phyloP scores from a whole-genome alignment of 2,797 vertebrate genomes.

The Remorina albescens region DNA sequence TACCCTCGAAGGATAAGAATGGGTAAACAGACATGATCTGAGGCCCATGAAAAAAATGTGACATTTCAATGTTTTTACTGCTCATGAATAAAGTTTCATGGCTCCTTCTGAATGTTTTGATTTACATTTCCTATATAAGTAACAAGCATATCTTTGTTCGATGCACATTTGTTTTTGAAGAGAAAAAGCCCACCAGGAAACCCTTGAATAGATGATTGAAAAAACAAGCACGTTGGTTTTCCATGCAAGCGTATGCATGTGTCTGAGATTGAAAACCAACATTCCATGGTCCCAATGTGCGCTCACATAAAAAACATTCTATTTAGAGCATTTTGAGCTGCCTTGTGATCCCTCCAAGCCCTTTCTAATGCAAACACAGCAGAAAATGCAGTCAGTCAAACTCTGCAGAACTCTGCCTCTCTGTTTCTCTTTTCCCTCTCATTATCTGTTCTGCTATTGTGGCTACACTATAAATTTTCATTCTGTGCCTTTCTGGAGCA shows the following conservation, averaged over 20 bases:
- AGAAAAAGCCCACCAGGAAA: slow-evolving; percentile 82
- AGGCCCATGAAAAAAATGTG: slow-evolving; percentile 28
- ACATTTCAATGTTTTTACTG: slow-evolving; percentile 60
- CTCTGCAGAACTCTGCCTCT: slow-evolving; percentile 62
- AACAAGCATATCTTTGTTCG: slow-evolving; percentile 78
- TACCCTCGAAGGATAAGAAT: slow-evolving; percentile 50
- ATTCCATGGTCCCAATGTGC: slow-evolving; percentile 84
- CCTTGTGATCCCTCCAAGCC: slow-evolving; percentile 83
- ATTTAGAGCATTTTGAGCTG: slow-evolving; percentile 83
- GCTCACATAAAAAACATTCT: slow-evolving; percentile 82
- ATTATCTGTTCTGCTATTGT: slow-evolving; percentile 78
- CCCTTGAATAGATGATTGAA: slow-evolving; percentile 84
- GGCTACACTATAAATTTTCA: slow-evolving; percentile 60
- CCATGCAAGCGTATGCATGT: slow-evolving; percentile 82
- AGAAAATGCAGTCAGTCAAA: slow-evolving; percentile 75
- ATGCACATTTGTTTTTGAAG: slow-evolving; percentile 77
- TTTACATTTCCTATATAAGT: slow-evolving; percentile 72
- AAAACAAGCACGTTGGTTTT: slow-evolving; percentile 83
- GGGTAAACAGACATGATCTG: slow-evolving; percentile 54
- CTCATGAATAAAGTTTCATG: slow-evolving; percentile 57
- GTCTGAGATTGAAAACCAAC: slow-evolving; percentile 86
- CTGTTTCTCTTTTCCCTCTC: slow-evolving; percentile 67
- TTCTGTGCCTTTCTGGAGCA: slow-evolving; percentile 48
- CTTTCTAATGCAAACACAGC: slow-evolving; percentile 86
- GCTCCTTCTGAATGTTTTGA: slow-evolving; percentile 66